phyloP scores from a whole-genome alignment of 2,113 vertebrate genomes.

The Neoarius graeffei region DNA sequence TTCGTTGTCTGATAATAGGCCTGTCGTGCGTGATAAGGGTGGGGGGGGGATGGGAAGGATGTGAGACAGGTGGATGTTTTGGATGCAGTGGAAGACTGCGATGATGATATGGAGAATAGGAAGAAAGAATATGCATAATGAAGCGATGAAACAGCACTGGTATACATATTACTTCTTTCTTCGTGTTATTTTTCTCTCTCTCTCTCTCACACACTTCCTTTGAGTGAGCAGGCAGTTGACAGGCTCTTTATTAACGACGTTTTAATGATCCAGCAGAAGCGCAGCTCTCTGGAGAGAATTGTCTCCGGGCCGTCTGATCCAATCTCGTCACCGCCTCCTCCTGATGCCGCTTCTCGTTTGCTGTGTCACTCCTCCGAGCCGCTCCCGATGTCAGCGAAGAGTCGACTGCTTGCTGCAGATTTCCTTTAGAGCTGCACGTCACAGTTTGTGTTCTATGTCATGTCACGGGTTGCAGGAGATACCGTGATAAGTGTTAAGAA shows the following conservation, averaged over 20 bases:
- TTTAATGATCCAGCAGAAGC: constrained; percentile 56
- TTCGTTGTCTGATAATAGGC: constrained; percentile 28
- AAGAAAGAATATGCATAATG: not conserved
- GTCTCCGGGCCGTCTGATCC: constrained; percentile 45
- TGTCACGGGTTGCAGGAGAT: not conserved
- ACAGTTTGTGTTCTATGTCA: not conserved
- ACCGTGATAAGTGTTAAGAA: not conserved
- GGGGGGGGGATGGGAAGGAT: constrained; percentile 7
- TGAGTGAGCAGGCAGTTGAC: constrained; percentile 50
- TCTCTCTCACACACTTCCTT: constrained; percentile 41
- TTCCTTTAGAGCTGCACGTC: not conserved
- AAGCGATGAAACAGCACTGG: not conserved
- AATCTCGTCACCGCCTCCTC: constrained; percentile 12
- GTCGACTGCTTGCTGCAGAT: not conserved
- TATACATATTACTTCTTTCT: not conserved
- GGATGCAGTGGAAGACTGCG: not conserved
- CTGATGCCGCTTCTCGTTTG: constrained; percentile 31
- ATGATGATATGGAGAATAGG: not conserved
- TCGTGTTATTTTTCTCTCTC: constrained; percentile 42
- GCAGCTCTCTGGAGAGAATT: constrained; percentile 38
- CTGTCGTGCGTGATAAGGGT: constrained; percentile 28
- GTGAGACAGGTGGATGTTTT: not conserved
- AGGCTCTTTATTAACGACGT: constrained; percentile 59
- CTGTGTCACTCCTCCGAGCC: not conserved
- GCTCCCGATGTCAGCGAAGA: not conserved